Evolutionary conservation across 2,888 invertebrate genomes (phyloP), one percentile per base, ranked within the genome.

Genomic region (Cheilosia impressa): DNA sequence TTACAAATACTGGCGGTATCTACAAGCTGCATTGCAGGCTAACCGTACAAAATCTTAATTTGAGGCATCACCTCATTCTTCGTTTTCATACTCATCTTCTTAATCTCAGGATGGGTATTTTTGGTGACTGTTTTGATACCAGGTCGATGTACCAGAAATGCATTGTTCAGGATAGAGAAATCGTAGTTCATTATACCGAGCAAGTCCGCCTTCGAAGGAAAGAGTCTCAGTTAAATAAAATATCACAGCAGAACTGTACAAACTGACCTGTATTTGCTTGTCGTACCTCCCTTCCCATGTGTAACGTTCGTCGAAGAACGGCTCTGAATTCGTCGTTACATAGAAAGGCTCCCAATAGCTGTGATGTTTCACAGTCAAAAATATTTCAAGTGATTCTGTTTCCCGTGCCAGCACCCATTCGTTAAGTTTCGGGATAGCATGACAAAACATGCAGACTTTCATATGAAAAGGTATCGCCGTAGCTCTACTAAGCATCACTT

Each of bases 281-380:
- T 79, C 79, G 38, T 79, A 72, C 4, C 38, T 43, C 38, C 79
- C 79, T 52, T 79, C 79, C 79, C 79, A 79, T 2, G 79, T 79
- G 38, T 66, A 79, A 0, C 79, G 79, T 41, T 79, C 79, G 52
- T 79, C 79, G 17, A 27, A 79, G 22, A 53, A 72, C 3, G 79
- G 79, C 31, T 79, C 79, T 0, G 27, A 58, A 53, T 72, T 79
- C 17, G 79, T 79, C 1, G 79, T 79, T 27, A 79, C 66, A 60
- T 79, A 79, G 45, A 79, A 72, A 0, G 79, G 79, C 17, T 79
- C 79, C 79, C 79, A 79, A 1, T 5, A 3, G 1, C 5, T 3
- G 6, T 38, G 65, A 58, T 79, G 79, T 19, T 72, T 79, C 10
- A 24, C 27, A 2, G 52, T 22, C 2, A 38, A 10, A 60, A 79